phyloP scores from a whole-genome alignment of 2,113 vertebrate species.

The Callionymus lyra region DNA sequence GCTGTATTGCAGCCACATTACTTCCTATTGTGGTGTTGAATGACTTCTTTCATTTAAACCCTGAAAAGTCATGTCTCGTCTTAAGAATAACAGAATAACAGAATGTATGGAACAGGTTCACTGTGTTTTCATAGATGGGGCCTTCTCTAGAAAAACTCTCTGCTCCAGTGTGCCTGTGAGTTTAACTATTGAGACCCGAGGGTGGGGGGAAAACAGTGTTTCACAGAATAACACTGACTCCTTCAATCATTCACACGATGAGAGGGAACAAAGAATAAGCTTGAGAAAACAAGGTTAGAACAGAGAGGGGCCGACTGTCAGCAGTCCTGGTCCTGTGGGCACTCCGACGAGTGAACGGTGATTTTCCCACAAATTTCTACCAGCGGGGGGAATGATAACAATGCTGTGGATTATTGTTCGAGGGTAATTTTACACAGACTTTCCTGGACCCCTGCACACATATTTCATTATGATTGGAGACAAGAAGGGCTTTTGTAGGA shows the following conservation, averaged over 20 bases:
- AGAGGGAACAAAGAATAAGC: constrained; percentile 37
- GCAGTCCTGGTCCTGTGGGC: constrained; percentile 26
- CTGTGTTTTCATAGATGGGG: constrained; percentile 39
- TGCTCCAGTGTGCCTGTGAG: constrained; percentile 14
- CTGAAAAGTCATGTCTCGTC: too few species aligned
- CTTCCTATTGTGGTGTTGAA: too few species aligned
- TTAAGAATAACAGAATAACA: too few species aligned
- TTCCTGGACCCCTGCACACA: constrained; percentile 21
- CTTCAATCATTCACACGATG: constrained; percentile 32
- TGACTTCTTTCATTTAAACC: too few species aligned
- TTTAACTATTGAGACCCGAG: constrained; percentile 38
- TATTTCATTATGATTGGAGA: constrained; percentile 23
- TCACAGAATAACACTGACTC: constrained; percentile 33
- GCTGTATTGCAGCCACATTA: too few species aligned
- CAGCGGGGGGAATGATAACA: constrained; percentile 15
- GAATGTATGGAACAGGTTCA: background rate
- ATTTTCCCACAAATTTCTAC: constrained; percentile 43
- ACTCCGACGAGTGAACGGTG: constrained; percentile 32
- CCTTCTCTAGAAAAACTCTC: constrained; percentile 25
- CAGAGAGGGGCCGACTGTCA: constrained; percentile 20
- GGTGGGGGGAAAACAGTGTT: too few species aligned
- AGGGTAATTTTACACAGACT: constrained; percentile 31
- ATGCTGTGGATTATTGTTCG: constrained; percentile 20
- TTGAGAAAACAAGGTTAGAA: constrained; percentile 47
- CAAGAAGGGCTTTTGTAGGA: constrained; percentile 6